These are phyloP conservation scores for Drosophila bocki DNA, from an alignment of 1,140 invertebrate genomes.

Conservation along the genomic window DNA sequence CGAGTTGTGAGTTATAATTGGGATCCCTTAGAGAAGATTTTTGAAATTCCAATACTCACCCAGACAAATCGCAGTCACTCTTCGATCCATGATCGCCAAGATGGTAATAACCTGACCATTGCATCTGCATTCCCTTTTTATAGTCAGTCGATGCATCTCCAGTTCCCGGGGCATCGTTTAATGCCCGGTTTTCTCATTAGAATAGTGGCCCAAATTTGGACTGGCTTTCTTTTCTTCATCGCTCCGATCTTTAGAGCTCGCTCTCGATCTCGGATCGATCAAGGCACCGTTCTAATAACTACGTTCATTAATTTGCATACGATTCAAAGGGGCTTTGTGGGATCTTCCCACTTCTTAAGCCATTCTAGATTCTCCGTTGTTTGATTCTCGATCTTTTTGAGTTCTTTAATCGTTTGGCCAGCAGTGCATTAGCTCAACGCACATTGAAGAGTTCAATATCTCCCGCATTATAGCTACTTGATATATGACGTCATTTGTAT, in stretches of 20 bases:
- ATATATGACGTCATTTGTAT: constrained; percentile 71
- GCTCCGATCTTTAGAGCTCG: constrained; percentile 2
- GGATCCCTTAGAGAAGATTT: no score
- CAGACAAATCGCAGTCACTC: constrained; percentile 28
- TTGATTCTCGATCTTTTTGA: constrained; percentile 14
- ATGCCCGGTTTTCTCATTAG: constrained; percentile 71
- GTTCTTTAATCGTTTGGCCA: constrained; percentile 23
- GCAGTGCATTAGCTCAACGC: constrained; percentile 5
- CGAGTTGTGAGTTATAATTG: not conserved
- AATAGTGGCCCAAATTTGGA: constrained; percentile 58
- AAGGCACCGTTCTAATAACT: constrained; percentile 43
- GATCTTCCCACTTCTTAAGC: constrained; percentile 18
- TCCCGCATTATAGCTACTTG: constrained; percentile 5
- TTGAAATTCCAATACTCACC: constrained; percentile 8
- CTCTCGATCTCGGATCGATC: constrained; percentile 40
- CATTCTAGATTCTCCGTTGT: constrained; percentile 1
- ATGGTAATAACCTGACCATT: constrained; percentile 30
- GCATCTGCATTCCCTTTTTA: constrained; percentile 45
- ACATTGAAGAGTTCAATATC: constrained; percentile 57
- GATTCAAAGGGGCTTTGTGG: constrained; percentile 11
- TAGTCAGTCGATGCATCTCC: constrained; percentile 56
- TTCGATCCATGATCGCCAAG: constrained; percentile 32
- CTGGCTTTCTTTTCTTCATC: constrained; percentile 30
- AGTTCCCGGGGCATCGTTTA: constrained; percentile 26
- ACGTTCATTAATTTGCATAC: constrained; percentile 49